These are phyloP conservation scores for Sorex maritimensis DNA, from an alignment of 2,797 vertebrate species.

Conservation along the genomic window DNA sequence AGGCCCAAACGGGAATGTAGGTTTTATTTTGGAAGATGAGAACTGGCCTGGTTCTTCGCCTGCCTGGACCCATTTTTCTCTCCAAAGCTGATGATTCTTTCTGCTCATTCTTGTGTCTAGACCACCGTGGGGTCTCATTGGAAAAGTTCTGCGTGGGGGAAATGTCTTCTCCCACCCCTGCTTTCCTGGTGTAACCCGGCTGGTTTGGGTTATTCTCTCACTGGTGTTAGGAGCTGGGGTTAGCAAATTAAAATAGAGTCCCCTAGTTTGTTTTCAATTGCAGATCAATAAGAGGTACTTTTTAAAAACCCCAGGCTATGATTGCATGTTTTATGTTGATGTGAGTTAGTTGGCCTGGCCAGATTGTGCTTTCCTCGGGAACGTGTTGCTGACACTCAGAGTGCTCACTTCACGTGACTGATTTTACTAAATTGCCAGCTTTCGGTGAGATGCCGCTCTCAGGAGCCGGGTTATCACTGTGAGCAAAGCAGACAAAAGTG, in stretches of 20 bases:
- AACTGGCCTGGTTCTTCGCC: neutral
- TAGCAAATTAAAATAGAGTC: neutral
- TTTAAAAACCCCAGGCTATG: neutral
- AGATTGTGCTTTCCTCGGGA: neutral
- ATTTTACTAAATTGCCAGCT: neutral
- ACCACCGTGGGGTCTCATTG: neutral
- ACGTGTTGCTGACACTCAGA: neutral
- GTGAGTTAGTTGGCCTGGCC: neutral
- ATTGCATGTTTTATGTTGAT: neutral
- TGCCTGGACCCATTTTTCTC: neutral
- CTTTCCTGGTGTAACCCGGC: neutral
- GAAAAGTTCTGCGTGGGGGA: constrained; percentile 32
- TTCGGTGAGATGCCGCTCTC: neutral
- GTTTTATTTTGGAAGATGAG: neutral
- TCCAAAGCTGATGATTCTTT: neutral
- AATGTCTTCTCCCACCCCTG: neutral
- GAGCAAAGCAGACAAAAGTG: neutral
- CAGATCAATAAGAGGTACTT: neutral
- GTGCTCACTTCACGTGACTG: neutral
- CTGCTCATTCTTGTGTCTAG: neutral
- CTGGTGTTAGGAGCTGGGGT: constrained; percentile 33
- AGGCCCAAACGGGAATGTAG: neutral
- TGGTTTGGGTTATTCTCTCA: neutral
- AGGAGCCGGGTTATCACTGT: neutral
- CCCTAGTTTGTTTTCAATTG: neutral